Conservation (phyloP, 35 echinoderm and acorn worm species). For the Diadema setosum region DNA sequence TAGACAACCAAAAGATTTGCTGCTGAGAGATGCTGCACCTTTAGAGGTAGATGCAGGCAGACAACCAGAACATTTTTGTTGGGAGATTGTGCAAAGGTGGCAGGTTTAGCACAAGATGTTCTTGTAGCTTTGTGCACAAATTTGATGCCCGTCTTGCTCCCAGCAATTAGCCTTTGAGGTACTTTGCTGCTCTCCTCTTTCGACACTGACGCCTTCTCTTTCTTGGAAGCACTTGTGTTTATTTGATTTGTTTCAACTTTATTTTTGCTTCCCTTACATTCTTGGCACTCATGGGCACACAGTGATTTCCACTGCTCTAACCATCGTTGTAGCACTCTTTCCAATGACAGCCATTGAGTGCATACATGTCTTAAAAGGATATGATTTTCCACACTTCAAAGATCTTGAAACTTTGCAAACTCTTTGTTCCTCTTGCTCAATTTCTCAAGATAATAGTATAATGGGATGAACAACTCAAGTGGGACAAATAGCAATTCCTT, state of each 20-base stretch:
- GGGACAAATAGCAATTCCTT: neutral
- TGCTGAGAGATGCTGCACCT: neutral
- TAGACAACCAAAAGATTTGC: neutral
- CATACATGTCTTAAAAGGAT: neutral
- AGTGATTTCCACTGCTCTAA: slow-evolving; percentile 38
- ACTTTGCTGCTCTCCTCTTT: neutral
- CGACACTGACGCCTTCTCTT: neutral
- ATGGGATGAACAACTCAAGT: neutral
- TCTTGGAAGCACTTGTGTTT: neutral
- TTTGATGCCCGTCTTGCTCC: neutral
- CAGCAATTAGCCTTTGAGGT: neutral
- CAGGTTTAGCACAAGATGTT: neutral
- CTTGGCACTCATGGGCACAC: neutral
- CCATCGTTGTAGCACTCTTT: neutral
- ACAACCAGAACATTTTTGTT: too few species aligned
- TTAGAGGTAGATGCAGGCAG: too few species aligned
- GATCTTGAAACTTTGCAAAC: neutral
- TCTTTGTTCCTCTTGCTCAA: neutral
- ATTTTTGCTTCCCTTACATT: neutral
- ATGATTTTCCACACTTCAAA: neutral
- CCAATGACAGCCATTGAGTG: slow-evolving; percentile 27
- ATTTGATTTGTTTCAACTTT: neutral
- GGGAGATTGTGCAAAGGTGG: neutral
- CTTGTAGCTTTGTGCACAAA: neutral
- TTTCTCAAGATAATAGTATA: neutral